phyloP scores from a whole-genome alignment of 2,113 vertebrate species.

The Podarcis cretensis region DNA sequence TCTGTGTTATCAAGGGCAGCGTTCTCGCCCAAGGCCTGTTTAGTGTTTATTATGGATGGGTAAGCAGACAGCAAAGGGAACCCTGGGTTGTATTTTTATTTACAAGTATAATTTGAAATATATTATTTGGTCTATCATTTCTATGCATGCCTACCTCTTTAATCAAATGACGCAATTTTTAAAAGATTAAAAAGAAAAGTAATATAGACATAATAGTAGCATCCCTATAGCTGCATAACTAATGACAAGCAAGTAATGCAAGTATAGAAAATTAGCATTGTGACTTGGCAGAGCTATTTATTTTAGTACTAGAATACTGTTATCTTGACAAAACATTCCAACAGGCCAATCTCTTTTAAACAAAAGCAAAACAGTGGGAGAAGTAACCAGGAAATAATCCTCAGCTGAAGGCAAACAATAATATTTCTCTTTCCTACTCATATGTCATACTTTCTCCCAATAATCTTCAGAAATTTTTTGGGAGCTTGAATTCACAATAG shows the following conservation, averaged over 20 bases:
- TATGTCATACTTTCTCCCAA: not conserved
- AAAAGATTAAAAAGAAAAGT: not conserved
- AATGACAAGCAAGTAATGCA: not conserved
- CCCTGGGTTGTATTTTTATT: not conserved
- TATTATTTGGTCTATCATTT: not conserved
- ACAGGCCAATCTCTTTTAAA: not conserved
- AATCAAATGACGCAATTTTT: not conserved
- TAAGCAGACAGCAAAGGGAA: not conserved
- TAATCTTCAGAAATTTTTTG: too few relatives aligned
- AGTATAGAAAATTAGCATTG: conserved; percentile 6
- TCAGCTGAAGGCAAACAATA: not conserved
- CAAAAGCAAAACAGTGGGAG: not conserved
- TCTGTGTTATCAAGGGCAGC: not conserved
- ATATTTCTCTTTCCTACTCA: not conserved
- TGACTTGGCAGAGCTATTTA: not conserved
- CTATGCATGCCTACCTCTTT: not conserved
- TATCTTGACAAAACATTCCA: conserved; percentile 7
- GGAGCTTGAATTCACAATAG: not conserved
- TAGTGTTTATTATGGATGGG: conserved; percentile 5
- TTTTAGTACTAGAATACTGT: not conserved
- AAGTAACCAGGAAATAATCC: not conserved
- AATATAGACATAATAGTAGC: not conserved
- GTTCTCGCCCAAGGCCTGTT: not conserved
- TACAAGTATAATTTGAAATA: not conserved
- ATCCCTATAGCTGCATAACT: not conserved